These are phyloP conservation scores for Apis dorsata DNA, from an alignment of 1,140 invertebrate species.

Conservation along the genomic window DNA sequence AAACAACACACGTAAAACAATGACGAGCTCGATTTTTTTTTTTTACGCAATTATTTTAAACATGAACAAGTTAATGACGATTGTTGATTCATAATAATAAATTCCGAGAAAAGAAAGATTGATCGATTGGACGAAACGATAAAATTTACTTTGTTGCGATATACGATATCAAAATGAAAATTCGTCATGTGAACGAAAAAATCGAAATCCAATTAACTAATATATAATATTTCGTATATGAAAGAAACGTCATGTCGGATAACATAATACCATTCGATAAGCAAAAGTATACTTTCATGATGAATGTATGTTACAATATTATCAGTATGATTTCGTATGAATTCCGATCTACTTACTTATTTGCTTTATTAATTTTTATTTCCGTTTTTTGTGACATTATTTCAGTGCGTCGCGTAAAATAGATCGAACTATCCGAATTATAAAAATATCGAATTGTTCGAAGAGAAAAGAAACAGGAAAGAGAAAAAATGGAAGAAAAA, in stretches of 20 bases:
- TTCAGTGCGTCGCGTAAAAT: neutral
- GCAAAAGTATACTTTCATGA: neutral
- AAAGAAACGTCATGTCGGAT: slow-evolving; percentile 14
- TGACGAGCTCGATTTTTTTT: neutral
- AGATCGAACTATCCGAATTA: neutral
- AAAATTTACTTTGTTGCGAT: too few species aligned
- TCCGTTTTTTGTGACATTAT: neutral
- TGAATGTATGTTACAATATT: slow-evolving; percentile 14
- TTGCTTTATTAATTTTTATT: neutral
- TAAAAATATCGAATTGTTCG: too few species aligned
- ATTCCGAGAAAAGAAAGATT: too few species aligned
- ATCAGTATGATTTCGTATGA: slow-evolving; percentile 2
- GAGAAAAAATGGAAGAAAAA: neutral
- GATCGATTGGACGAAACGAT: too few species aligned
- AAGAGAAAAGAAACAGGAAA: too few species aligned
- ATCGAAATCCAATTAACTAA: neutral
- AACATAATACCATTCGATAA: slow-evolving; percentile 45
- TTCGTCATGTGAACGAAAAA: neutral
- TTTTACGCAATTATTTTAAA: neutral
- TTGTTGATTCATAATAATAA: neutral
- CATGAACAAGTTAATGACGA: neutral
- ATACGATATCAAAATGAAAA: too few species aligned
- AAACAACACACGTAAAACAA: neutral
- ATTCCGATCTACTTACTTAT: neutral
- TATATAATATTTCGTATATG: neutral